Percentiles rank a stretch among this genome's conserved stretches.
Evolutionary conservation across 2,797 vertebrate genomes (phyloP).

Genomic region (Rachycentron canadum): DNA sequence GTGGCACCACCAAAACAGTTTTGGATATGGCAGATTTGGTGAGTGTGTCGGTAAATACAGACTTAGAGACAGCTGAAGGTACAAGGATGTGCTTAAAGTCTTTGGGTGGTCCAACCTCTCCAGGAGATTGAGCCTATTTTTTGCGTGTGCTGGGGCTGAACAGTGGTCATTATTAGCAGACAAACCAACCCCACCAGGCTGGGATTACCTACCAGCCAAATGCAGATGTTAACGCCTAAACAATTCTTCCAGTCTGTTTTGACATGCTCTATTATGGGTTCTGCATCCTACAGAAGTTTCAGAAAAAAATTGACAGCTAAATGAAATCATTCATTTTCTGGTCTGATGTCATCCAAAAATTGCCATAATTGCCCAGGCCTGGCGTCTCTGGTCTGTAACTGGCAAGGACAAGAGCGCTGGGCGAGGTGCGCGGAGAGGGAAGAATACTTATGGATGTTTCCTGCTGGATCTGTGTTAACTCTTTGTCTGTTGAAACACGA

Average conservation of each 20-base stretch:
- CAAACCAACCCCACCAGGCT: slow-evolving; percentile 62
- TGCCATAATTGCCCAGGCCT: slow-evolving; percentile 82
- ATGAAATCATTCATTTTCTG: slow-evolving; percentile 88
- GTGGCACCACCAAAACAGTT: slow-evolving; percentile 70
- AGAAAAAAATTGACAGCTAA: slow-evolving; percentile 72
- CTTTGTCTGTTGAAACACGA: slow-evolving; percentile 59
- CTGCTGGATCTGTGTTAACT: slow-evolving; percentile 37
- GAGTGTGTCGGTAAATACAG: slow-evolving; percentile 64
- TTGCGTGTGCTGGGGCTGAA: slow-evolving; percentile 56
- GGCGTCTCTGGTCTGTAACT: slow-evolving; percentile 83
- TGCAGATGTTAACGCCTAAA: slow-evolving; percentile 77
- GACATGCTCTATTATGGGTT: slow-evolving; percentile 82
- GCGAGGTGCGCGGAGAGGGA: slow-evolving; percentile 72
- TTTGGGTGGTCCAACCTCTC: slow-evolving; percentile 79
- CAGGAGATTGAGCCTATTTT: slow-evolving; percentile 61
- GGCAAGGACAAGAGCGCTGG: slow-evolving; percentile 70
- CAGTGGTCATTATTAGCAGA: slow-evolving; percentile 80
- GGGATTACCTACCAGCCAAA: slow-evolving; percentile 74
- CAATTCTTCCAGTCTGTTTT: slow-evolving; percentile 77
- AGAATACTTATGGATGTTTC: slow-evolving; percentile 64
- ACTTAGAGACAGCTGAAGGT: slow-evolving; percentile 72
- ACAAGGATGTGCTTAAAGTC: slow-evolving; percentile 77
- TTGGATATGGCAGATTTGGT: slow-evolving; percentile 66
- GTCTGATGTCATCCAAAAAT: slow-evolving; percentile 86
- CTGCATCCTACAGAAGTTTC: slow-evolving; percentile 65